phyloP scores from a whole-genome alignment of 2,888 invertebrate species.

The Beris chalybata region DNA sequence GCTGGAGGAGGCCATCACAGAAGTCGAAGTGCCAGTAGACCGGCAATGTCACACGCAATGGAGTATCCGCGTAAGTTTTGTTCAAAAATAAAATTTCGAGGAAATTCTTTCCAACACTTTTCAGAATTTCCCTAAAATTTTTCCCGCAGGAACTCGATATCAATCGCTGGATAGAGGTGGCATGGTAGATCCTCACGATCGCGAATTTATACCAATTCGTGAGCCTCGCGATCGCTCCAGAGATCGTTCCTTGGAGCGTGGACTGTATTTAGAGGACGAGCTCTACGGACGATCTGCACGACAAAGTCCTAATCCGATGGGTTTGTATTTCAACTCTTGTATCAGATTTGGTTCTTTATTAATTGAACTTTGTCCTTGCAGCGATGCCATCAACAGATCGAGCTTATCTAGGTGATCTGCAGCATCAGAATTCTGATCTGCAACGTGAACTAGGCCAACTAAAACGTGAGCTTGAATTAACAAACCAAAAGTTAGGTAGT shows the following conservation, averaged over 20 bases:
- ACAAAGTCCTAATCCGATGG: slow-evolving; percentile 69
- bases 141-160: slow-evolving; percentile 58
- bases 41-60: slow-evolving; percentile 63
- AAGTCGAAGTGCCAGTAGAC: slow-evolving; percentile 78
- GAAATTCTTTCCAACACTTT: not conserved
- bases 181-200: slow-evolving; percentile 74
- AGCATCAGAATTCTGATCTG: slow-evolving; percentile 92
- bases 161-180: slow-evolving; percentile 73
- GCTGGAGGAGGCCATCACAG: slow-evolving; percentile 82
- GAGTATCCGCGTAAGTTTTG: slow-evolving; percentile 60
- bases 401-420: slow-evolving; percentile 80
- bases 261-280: slow-evolving; percentile 71
- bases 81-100: not conserved
- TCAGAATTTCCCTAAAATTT: slow-evolving; percentile 7
- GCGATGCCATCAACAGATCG: slow-evolving; percentile 61
- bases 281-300: slow-evolving; percentile 69
- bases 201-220: slow-evolving; percentile 85
- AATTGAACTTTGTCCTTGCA: slow-evolving; percentile 36
- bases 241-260: slow-evolving; percentile 69
- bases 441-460: slow-evolving; percentile 89
- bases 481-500: slow-evolving; percentile 96
- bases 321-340: slow-evolving; percentile 41
- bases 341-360: not conserved
- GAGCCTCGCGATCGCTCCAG: slow-evolving; percentile 71
- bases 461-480: slow-evolving; percentile 91